phyloP scores from a whole-genome alignment of 2,797 vertebrate genomes.

The Meriones psammophilus region DNA sequence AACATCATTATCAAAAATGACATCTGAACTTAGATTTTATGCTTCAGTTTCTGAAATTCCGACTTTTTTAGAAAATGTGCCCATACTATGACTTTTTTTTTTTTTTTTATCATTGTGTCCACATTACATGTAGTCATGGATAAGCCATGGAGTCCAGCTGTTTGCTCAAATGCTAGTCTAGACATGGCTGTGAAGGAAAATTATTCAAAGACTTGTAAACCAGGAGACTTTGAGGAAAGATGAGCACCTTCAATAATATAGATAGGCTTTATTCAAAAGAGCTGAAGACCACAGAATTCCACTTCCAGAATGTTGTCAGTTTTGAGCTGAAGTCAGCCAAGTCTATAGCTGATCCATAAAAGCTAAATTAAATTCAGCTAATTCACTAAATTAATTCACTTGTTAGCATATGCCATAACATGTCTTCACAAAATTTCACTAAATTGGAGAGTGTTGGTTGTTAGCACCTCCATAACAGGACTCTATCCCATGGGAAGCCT shows the following conservation, averaged over 20 bases:
- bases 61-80: background rate
- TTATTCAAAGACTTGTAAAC: background rate
- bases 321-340: background rate
- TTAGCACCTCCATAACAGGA: background rate
- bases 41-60: conserved; percentile 37
- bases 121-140: background rate
- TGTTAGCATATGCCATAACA: background rate
- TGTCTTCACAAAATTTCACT: conserved; percentile 7
- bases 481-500: background rate
- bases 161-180: background rate
- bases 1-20: background rate
- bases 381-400: background rate
- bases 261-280: background rate
- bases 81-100: background rate
- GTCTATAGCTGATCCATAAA: background rate
- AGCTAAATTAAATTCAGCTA: conserved; percentile 11
- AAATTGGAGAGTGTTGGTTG: background rate
- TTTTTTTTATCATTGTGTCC: background rate
- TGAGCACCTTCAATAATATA: background rate
- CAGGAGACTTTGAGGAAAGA: background rate
- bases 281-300: background rate
- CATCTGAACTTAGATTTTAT: background rate
- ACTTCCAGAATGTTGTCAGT: background rate
- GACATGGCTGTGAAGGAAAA: background rate
- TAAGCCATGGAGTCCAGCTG: background rate